Base-by-base conservation (phyloP, 2,797 vertebrate genomes). In the Hippoglossus hippoglossus region DNA sequence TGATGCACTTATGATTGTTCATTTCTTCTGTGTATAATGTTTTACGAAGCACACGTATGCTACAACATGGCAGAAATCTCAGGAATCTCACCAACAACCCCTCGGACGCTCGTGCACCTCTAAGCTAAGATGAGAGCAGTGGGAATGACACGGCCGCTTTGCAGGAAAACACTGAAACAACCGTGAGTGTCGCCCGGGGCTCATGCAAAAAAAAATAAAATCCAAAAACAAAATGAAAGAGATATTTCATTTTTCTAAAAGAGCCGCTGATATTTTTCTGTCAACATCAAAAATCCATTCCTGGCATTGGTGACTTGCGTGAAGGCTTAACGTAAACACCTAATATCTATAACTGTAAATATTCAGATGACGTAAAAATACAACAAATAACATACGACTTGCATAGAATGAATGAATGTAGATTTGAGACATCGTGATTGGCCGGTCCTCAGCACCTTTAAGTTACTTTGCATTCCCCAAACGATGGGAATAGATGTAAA, bases 351-450 rank as follows among this genome's bases (percentile, higher is more conserved):
- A 73, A 67, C 44, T 47, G 63, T 59, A 86, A 83, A 73, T 56
- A 79, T 71, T 77, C 61, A 68, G 61, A 82, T 77, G 75, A 79
- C 41, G 41, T 68, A 81, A 78, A 63, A 84, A 68, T 63, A 81
- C 57, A 75, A 83, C 41, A 66, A 71, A 79, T 61, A 90, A 93
- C 83, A 87, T 75, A 93, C 63, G 84, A 89, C 81, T 94, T 94
- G 94, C 94, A 95, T 94, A 95, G 94, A 94, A 94, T 94, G 93
- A 87, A 94, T 93, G 82, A 80, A 94, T 84, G 85, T 80, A 84
- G 64, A 75, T 93, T 85, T 83, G 85, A 87, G 90, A 93, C 89
- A 91, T 92, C 87, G 82, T 90, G 87, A 90, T 82, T 88, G 75
- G 88, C 89, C 88, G 87, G 90, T 91, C 85, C 87, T 89, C 88